These are phyloP conservation scores for Cygnus olor DNA, from an alignment of 2,797 vertebrate genomes.

Conservation along the genomic window DNA sequence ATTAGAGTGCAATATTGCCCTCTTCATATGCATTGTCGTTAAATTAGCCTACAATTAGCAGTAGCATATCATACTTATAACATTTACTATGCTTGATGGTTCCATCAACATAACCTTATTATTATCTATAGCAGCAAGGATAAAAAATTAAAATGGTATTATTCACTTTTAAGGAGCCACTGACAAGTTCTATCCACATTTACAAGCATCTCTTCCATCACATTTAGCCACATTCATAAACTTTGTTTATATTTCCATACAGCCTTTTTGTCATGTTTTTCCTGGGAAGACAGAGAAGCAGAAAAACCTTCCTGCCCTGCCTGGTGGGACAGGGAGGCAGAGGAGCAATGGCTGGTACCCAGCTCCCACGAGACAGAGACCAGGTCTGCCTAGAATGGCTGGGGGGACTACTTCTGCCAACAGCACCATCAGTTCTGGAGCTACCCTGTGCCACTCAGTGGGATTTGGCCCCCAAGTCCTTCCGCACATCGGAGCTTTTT, in stretches of 20 bases:
- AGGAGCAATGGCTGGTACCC: background rate
- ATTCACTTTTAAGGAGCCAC: conserved; percentile 38
- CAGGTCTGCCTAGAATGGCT: rapidly evolving
- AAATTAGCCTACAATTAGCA: conserved; percentile 60
- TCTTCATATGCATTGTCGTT: conserved; percentile 32
- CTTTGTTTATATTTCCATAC: background rate
- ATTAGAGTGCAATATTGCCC: conserved; percentile 44
- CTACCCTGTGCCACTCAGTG: background rate
- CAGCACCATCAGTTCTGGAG: background rate
- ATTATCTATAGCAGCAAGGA: conserved; percentile 46
- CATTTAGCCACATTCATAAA: conserved; percentile 1
- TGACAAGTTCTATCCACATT: conserved; percentile 10
- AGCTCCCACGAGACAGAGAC: background rate
- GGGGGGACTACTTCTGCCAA: background rate
- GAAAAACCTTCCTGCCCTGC: background rate
- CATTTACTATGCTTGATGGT: conserved; percentile 47
- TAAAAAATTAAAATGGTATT: conserved; percentile 48
- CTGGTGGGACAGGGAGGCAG: background rate
- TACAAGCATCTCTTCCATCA: background rate
- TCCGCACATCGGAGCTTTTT: background rate
- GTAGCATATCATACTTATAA: conserved; percentile 47
- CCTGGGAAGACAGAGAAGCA: background rate
- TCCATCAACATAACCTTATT: conserved; percentile 42
- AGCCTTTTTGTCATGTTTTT: background rate
- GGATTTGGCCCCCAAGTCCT: background rate